Conservation (phyloP, 92 coral and sea anemone species). For the Bergia sp. region DNA sequence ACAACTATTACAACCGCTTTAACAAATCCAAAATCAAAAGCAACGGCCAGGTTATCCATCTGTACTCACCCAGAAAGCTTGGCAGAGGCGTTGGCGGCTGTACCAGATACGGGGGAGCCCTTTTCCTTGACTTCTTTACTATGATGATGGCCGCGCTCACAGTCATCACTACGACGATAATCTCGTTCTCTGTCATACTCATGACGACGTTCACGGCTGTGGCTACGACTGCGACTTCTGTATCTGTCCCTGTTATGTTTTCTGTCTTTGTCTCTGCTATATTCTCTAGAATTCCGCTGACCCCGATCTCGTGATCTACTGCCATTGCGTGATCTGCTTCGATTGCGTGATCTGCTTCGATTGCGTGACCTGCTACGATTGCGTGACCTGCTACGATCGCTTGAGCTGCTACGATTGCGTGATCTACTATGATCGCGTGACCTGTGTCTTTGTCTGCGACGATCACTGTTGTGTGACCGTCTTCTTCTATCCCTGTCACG, state of each 20-base stretch:
- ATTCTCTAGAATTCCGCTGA: conserved; percentile 55
- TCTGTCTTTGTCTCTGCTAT: conserved; percentile 50
- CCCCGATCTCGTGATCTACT: conserved; percentile 46
- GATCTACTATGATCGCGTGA: conserved; percentile 57
- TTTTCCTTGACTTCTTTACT: conserved; percentile 59
- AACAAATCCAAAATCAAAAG: background rate
- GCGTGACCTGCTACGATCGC: conserved; percentile 35
- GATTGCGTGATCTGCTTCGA: conserved; percentile 42
- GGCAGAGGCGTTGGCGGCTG: conserved; percentile 64
- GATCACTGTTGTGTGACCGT: conserved; percentile 46
- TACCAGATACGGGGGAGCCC: conserved; percentile 32
- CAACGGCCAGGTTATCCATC: background rate
- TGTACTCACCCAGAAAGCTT: conserved; percentile 50
- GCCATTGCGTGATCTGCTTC: conserved; percentile 61
- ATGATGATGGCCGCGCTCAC: conserved; percentile 31
- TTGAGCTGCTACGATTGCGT: conserved; percentile 40
- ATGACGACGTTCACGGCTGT: conserved; percentile 53
- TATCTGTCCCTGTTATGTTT: conserved; percentile 61
- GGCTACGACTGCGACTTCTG: conserved; percentile 68
- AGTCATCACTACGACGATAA: conserved; percentile 46
- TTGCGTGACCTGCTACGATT: conserved; percentile 64
- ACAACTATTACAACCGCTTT: background rate
- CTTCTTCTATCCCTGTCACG: conserved; percentile 65
- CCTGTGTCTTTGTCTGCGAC: conserved; percentile 66
- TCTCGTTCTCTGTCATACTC: conserved; percentile 70